Percentiles rank a stretch among this genome's conserved stretches.
Conservation (phyloP, 2,797 vertebrate species). For the Enteromius afrohamiltoni region DNA sequence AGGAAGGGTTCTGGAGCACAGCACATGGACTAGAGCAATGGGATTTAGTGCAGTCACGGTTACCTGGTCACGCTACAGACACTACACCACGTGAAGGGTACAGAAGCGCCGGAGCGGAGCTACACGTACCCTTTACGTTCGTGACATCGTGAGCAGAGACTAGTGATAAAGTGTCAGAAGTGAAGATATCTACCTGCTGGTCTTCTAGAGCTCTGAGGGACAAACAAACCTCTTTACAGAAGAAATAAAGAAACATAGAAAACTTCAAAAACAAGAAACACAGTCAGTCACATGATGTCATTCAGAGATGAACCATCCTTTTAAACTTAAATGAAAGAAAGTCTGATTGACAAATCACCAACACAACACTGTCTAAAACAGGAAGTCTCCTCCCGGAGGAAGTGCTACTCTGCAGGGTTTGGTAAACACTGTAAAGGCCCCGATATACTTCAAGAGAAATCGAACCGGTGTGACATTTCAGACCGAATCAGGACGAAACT, state of each 20-base stretch:
- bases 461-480: background rate
- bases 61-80: conserved; percentile 69
- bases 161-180: conserved; percentile 54
- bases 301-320: background rate
- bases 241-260: conserved; percentile 51
- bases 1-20: conserved; percentile 57
- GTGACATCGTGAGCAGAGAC: conserved; percentile 63
- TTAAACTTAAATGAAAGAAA: background rate
- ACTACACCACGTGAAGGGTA: conserved; percentile 78
- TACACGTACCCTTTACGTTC: conserved; percentile 77
- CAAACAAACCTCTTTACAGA: conserved; percentile 67
- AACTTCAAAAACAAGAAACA: conserved; percentile 31
- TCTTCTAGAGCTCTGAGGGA: conserved; percentile 77
- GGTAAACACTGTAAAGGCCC: background rate
- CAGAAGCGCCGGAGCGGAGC: conserved; percentile 33
- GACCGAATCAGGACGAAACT: background rate
- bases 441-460: background rate
- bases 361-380: background rate
- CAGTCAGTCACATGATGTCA: conserved; percentile 5
- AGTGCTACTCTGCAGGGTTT: background rate
- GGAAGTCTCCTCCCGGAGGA: background rate
- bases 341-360: background rate
- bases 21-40: conserved; percentile 66
- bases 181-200: conserved; percentile 76
- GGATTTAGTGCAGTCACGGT: conserved; percentile 76